Percentiles rank a stretch among this genome's conserved stretches.
These are phyloP conservation scores for Trimorus sp. DNA, from an alignment of 2,888 invertebrate genomes.

Conservation along the genomic window DNA sequence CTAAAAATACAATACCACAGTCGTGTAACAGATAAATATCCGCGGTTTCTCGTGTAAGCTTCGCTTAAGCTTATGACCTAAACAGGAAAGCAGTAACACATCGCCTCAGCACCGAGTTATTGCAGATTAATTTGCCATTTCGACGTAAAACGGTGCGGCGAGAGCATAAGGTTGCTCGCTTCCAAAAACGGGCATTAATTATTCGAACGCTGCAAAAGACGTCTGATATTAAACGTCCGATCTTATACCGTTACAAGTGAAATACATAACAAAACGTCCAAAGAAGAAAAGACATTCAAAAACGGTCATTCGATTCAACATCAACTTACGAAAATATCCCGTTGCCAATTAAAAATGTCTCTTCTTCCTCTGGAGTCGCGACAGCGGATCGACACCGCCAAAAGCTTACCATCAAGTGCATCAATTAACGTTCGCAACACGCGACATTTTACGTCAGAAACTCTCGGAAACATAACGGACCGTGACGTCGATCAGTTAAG, in stretches of 20 bases:
- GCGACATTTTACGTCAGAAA: constrained; percentile 9
- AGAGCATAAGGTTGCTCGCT: constrained; percentile 18
- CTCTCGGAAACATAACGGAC: constrained; percentile 19
- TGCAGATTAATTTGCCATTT: constrained; percentile 43
- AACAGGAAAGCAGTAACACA: constrained; percentile 23
- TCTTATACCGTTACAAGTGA: too few relatives aligned
- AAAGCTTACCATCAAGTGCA: constrained; percentile 6
- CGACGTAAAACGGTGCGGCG: constrained; percentile 16
- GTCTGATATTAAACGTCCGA: too few relatives aligned
- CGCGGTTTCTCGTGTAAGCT: constrained; percentile 26
- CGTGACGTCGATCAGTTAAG: constrained; percentile 17
- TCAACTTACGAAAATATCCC: too few relatives aligned
- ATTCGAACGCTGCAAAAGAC: background rate
- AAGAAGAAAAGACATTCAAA: too few relatives aligned
- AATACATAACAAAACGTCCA: too few relatives aligned
- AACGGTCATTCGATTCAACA: too few relatives aligned
- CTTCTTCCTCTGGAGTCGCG: constrained; percentile 15
- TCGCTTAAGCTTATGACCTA: constrained; percentile 34
- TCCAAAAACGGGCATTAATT: constrained; percentile 23
- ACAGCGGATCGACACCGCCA: background rate
- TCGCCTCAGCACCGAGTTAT: constrained; percentile 20
- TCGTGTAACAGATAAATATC: constrained; percentile 35
- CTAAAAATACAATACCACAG: constrained; percentile 45
- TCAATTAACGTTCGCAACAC: constrained; percentile 1
- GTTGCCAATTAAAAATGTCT: background rate